Evolutionary conservation across 2,797 vertebrate species (phyloP), one percentile per base, ranked within the genome.

Genomic region (Syncerus caffer): DNA sequence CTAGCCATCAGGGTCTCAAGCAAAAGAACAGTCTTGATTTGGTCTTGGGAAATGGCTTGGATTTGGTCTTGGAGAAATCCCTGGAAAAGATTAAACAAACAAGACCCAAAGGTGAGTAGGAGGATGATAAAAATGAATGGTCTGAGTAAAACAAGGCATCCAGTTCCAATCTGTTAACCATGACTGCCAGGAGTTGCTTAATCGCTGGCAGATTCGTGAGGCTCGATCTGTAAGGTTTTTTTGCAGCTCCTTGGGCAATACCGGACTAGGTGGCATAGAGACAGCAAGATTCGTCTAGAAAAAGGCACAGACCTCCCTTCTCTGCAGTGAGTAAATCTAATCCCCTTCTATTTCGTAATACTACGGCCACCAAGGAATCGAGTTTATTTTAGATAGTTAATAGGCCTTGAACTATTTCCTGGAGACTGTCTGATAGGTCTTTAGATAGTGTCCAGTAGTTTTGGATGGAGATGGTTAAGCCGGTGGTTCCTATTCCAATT

Each of bases 341-440:
- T 9, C 62, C 62, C 62, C 15, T 64, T 64, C 62, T 17, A 64
- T 64, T 64, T 17, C 17, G 31, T n/a, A 64, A 64, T 64, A 64
- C 15, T 64, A 64, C 2, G 8, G n/a, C 16, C 2, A 1, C n/a
- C n/a, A 34, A 67, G 8, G n/a, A 19, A 67, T 21, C 0, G 4
- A 34, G n/a, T 34, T 67, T n/a, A 67, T 67, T 67, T 67, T 67
- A 10, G 64, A 67, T 67, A 67, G 8, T 21, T 67, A 67, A 21
- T 34, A 67, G 64, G n/a, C n/a, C 17, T 67, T 34, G n/a, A 67
- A 34, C 64, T 67, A 34, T 67, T 67, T 67, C 64, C n/a, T 67
- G 64, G 64, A 21, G 64, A 21, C 64, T n/a, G 60, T 62, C 7
- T 34, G n/a, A 21, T 21, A 67, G 64, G 64, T 67, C 31, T 67